phyloP scores from a whole-genome alignment of 2,797 vertebrate species.

The Hapalemur alaotrensis region DNA sequence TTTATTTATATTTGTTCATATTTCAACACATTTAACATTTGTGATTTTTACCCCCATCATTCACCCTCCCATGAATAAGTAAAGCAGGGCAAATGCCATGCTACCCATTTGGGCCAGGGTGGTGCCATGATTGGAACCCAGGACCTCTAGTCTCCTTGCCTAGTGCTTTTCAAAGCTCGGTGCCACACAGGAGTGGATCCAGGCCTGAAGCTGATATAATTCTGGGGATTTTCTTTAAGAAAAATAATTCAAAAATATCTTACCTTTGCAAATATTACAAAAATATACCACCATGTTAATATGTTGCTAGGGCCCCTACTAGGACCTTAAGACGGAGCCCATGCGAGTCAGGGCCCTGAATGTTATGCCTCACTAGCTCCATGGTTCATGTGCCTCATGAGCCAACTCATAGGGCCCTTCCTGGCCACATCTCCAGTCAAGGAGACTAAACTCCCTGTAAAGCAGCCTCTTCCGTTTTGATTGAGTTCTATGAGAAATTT shows the following conservation, averaged over 20 bases:
- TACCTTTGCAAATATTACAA: slow-evolving; percentile 13
- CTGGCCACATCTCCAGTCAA: neutral
- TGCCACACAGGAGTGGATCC: neutral
- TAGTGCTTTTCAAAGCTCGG: neutral
- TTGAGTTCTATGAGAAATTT: slow-evolving; percentile 10
- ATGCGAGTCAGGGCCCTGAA: neutral
- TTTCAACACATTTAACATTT: neutral
- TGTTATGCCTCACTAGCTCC: neutral
- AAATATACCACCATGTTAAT: neutral
- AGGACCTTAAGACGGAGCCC: neutral
- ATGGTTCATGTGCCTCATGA: neutral
- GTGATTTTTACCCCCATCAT: neutral
- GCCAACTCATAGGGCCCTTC: neutral
- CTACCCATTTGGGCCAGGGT: neutral
- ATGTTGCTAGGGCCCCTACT: neutral
- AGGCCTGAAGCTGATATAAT: neutral
- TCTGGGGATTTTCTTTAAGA: neutral
- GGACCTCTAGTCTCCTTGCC: neutral
- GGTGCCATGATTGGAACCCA: neutral
- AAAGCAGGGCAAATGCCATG: neutral
- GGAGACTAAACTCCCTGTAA: neutral
- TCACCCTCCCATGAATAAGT: neutral
- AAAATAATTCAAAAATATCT: neutral
- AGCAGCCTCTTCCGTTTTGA: neutral
- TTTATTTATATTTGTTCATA: slow-evolving; percentile 19